These are phyloP conservation scores for Tiliacea citrago DNA, from an alignment of 2,888 invertebrate species.

Conservation along the genomic window DNA sequence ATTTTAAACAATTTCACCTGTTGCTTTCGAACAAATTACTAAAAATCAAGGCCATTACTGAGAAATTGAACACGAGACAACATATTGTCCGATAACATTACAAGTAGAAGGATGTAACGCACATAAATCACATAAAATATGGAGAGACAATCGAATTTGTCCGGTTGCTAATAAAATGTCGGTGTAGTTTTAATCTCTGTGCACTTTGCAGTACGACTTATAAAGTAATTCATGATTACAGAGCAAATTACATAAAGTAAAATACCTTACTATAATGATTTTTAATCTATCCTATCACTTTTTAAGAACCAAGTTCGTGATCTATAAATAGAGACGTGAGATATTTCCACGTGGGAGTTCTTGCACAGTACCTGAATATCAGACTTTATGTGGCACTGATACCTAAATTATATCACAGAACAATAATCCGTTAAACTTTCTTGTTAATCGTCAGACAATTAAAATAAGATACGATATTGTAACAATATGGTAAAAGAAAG, in stretches of 20 bases:
- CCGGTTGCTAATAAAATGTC: conserved; percentile 56
- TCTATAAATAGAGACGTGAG: conserved; percentile 89
- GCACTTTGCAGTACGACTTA: conserved; percentile 15
- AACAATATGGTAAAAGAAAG: conserved; percentile 89
- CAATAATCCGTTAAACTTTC: conserved; percentile 72
- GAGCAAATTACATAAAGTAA: conserved; percentile 3
- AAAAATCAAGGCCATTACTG: conserved; percentile 57
- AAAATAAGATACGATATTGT: conserved; percentile 74
- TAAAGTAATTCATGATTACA: conserved; percentile 17
- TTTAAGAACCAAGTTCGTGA: conserved; percentile 85
- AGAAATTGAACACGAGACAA: conserved; percentile 50
- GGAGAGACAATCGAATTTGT: conserved; percentile 54
- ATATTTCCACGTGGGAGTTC: conserved; percentile 90
- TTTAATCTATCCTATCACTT: conserved; percentile 79
- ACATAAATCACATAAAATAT: conserved; percentile 53
- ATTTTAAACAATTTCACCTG: conserved; percentile 7
- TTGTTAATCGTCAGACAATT: conserved; percentile 73
- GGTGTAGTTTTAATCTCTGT: conserved; percentile 49
- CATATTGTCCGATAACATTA: conserved; percentile 32
- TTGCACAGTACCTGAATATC: conserved; percentile 85
- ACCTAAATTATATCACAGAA: conserved; percentile 85
- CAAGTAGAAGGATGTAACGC: conserved; percentile 47
- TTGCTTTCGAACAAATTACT: conserved; percentile 45
- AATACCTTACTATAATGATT: conserved; percentile 59
- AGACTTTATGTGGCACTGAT: conserved; percentile 83